Base-by-base conservation (phyloP, 1,140 invertebrate genomes). In the Psilanteris sp. region DNA sequence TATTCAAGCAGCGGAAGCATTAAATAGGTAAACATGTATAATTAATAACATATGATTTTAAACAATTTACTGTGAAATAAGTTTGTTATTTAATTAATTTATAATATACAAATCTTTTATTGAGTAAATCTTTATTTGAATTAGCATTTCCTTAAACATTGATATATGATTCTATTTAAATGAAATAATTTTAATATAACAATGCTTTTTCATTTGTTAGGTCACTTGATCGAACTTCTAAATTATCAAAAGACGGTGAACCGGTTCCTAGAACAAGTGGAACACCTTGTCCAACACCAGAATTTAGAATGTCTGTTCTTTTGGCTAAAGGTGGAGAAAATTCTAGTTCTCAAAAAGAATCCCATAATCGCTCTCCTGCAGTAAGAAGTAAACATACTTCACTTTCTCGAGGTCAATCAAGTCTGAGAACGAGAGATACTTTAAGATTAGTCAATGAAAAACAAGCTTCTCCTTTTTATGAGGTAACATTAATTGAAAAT, bases 221-320 rank as follows among this genome's bases (percentile, higher is more conserved):
- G 55, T 86, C 86, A n/a, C 22, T 81, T 1, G 87, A 88, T 64
- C 79, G 84, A 36, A 54, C 86, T 4, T 83, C 83, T 9, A 88
- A 88, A 64, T 81, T 68, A n/a, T 72, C 78, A 2, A 89, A 89
- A 50, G 86, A 88, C 36, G 59, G 43, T 8, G 87, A 89, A 26
- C 73, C 78, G 7, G 68, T 79, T 9, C 82, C 85, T 10, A 84
- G 85, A 54, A 82, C 83, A 1, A 87, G 83, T 41, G 78, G 73
- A 18, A 81, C 83, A 0, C 66, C 84, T 7, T 87, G 85, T 68
- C 81, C 82, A 1, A 88, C 85, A n/a, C 85, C 87, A 1, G 87
- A 93, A 90, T 93, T 93, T 83, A 90, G 92, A 36, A 93, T 93
- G 92, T 93, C 92, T 0, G 91, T 93, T 32, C 85, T 94, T 43